Percentiles rank a stretch among this genome's conserved stretches.
phyloP scores from a whole-genome alignment of 2,888 invertebrate genomes.

The Tachina lurida region DNA sequence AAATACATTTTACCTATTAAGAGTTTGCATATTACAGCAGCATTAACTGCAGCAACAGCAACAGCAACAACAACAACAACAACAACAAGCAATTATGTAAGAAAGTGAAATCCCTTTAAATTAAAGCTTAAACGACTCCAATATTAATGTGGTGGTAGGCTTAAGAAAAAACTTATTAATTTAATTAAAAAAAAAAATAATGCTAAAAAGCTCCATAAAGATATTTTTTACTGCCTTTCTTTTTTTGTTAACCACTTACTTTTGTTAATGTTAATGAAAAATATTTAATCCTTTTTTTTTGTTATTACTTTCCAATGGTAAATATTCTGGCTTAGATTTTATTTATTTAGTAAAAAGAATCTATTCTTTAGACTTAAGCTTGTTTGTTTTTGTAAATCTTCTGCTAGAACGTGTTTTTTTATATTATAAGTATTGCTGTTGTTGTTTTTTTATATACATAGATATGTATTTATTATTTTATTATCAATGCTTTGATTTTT shows the following conservation, averaged over 20 bases:
- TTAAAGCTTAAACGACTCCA: conserved; percentile 24
- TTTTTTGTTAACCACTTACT: conserved; percentile 26
- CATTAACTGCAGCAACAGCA: conserved; percentile 17
- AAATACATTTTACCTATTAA: conserved; percentile 31
- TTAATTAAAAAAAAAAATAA: background rate
- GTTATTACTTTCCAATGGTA: background rate
- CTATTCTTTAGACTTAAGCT: conserved; percentile 26
- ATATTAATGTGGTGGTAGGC: conserved; percentile 6
- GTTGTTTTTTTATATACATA: conserved; percentile 8
- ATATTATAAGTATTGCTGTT: conserved; percentile 14
- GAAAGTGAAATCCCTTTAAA: conserved; percentile 67
- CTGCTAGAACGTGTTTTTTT: conserved; percentile 59
- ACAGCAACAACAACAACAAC: conserved; percentile 14
- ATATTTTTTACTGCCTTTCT: background rate
- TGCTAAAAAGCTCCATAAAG: background rate
- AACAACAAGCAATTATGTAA: conserved; percentile 66
- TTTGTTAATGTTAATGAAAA: conserved; percentile 27
- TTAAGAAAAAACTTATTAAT: conserved; percentile 5
- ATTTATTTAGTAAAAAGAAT: conserved; percentile 5
- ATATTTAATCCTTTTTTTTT: conserved; percentile 24
- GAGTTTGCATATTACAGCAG: conserved; percentile 6
- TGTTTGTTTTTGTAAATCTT: conserved; percentile 47
- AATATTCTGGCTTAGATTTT: background rate
- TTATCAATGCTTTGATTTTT: conserved; percentile 42
- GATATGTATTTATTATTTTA: conserved; percentile 20